Base-by-base conservation (phyloP, 2,113 vertebrate genomes). In the Glareola pratincola region DNA sequence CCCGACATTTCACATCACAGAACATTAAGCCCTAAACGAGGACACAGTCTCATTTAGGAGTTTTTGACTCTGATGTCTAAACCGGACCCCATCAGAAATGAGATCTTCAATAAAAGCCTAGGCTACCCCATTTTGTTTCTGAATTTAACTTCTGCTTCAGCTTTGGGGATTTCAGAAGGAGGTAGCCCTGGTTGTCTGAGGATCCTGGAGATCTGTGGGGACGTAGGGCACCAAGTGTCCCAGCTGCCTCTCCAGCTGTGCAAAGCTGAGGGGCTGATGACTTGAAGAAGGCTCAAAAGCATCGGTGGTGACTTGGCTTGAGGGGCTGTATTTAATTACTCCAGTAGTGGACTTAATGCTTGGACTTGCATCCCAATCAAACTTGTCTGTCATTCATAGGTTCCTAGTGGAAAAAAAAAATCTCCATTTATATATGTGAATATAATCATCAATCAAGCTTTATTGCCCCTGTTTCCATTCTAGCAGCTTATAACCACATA, bases 401-500 rank as follows among this genome's bases (percentile, higher is more conserved):
- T 67, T 88, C 34, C 77, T 41, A 66, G 41, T 29, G 24, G 51
- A 43, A 92, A 92, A 95, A 92, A 92, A 47, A 6, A 43, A 91
- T 54, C 81, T 79, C 66, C 14, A 0, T 88, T 96, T 96, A 79
- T 93, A 59, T 66, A 74, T 85, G 74, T 71, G 85, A 95, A 90
- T 90, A 95, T 83, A 96, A 96, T 88, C 87, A 96, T 96, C 94
- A 95, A 85, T 92, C 91, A 95, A 95, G 80, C 71, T 95, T 95
- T 96, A 97, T 95, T 6, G 8, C 54, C 85, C 71, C 89, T 62
- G 54, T 75, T 97, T 95, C 81, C 91, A 85, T 95, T 94, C 91
- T 88, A 88, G 93, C 86, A 96, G 77, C 89, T 96, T 97, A 96
- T 95, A 96, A 95, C 78, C 89, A 96, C 53, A 88, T 92, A 95